These are phyloP conservation scores for Cyclophora albipunctata DNA, from an alignment of 2,888 invertebrate species.

Conservation along the genomic window DNA sequence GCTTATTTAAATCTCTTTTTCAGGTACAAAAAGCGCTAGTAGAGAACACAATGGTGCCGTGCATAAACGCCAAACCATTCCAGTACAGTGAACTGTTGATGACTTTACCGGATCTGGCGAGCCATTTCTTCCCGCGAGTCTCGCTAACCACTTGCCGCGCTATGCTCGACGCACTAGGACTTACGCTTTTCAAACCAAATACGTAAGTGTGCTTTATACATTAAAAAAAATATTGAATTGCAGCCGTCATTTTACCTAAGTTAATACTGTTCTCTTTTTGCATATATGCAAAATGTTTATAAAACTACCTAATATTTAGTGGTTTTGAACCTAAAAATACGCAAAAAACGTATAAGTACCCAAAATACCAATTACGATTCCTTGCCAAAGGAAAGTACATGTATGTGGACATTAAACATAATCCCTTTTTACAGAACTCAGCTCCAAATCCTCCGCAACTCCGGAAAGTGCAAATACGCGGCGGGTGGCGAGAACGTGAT, in stretches of 20 bases:
- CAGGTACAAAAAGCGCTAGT: constrained; percentile 86
- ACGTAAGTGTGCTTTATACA: constrained; percentile 74
- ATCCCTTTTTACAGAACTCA: constrained; percentile 74
- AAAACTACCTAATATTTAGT: too few species aligned
- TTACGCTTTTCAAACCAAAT: constrained; percentile 88
- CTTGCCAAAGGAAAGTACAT: too few species aligned
- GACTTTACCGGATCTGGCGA: constrained; percentile 87
- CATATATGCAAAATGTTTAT: too few species aligned
- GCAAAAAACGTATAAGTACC: too few species aligned
- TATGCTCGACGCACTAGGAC: constrained; percentile 85
- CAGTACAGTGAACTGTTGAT: constrained; percentile 87
- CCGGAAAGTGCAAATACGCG: constrained; percentile 80
- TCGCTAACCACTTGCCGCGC: constrained; percentile 84
- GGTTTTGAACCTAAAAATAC: too few species aligned
- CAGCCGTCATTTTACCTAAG: not conserved
- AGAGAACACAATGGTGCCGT: constrained; percentile 87
- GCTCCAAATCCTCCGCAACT: constrained; percentile 83
- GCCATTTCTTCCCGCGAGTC: constrained; percentile 86
- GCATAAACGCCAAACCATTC: constrained; percentile 91
- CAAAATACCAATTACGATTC: too few species aligned
- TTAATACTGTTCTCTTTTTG: not conserved
- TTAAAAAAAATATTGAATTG: too few species aligned
- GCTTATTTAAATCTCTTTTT: constrained; percentile 3
- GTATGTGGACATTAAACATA: too few species aligned
- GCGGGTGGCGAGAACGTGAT: constrained; percentile 81